These are phyloP conservation scores for Poliocrania exsul DNA, from an alignment of 2,797 vertebrate species.

Conservation along the genomic window DNA sequence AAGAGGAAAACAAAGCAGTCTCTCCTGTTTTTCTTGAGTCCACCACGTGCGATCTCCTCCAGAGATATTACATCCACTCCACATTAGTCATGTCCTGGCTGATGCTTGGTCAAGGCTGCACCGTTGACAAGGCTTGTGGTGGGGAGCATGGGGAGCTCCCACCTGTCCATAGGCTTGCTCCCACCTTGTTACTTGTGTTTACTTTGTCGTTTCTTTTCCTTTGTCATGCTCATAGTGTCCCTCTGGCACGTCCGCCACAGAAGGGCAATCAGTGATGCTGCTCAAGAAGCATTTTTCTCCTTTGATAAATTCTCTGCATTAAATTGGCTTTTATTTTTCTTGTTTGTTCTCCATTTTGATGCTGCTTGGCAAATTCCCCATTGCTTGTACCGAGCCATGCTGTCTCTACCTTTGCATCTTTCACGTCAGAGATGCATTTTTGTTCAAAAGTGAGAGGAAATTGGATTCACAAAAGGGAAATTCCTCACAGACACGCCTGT, in stretches of 20 bases:
- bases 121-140: neutral
- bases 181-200: neutral
- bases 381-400: neutral
- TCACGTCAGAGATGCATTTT: neutral
- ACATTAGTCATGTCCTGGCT: neutral
- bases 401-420: neutral
- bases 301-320: slow-evolving; percentile 1
- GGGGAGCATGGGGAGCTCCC: neutral
- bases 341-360: neutral
- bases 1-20: neutral
- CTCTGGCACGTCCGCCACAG: neutral
- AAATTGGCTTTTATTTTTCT: slow-evolving; percentile 31
- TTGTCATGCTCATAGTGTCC: neutral
- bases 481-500: neutral
- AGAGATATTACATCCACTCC: neutral
- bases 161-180: neutral
- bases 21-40: neutral
- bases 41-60: neutral
- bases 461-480: slow-evolving; percentile 15
- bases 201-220: neutral
- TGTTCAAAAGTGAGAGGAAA: slow-evolving; percentile 4
- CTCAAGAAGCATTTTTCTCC: neutral
- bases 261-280: neutral
- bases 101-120: neutral
- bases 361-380: neutral